Conservation (phyloP, 2,888 invertebrate species). For the Apamea anceps region DNA sequence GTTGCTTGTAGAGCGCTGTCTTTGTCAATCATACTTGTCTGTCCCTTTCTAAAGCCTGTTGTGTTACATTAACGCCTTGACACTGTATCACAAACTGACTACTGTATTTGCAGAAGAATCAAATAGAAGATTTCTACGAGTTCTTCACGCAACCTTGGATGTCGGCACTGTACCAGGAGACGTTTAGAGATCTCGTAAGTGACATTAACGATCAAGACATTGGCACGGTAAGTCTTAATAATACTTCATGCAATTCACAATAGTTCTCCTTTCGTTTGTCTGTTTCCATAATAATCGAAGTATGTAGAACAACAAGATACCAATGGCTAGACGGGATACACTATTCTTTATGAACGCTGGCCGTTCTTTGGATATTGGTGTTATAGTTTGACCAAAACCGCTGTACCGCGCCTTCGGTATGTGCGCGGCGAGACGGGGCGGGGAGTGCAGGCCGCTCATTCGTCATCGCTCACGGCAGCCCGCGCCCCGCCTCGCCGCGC, state of each 20-base stretch:
- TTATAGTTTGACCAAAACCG: no score
- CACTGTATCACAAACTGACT: neutral
- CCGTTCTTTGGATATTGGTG: no score
- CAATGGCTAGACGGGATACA: neutral
- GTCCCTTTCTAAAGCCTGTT: no score
- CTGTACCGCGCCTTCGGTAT: no score
- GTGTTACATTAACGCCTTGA: neutral
- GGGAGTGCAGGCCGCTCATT: no score
- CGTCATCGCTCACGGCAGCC: no score
- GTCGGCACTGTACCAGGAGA: conserved; percentile 91
- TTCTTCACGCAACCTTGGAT: conserved; percentile 93
- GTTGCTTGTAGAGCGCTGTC: no score
- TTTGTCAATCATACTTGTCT: neutral
- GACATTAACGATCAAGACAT: conserved; percentile 81
- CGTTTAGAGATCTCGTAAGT: conserved; percentile 86
- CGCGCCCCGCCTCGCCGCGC: no score
- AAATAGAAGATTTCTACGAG: conserved; percentile 92
- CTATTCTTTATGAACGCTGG: neutral
- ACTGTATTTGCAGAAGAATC: conserved; percentile 79
- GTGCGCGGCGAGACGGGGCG: no score
- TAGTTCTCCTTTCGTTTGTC: neutral
- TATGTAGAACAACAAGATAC: neutral
- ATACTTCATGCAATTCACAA: neutral
- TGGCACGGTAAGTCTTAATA: conserved; percentile 73
- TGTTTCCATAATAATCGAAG: neutral